A percentile compares a stretch with the other conserved stretches of the same genome.
Evolutionary conservation across 2,888 invertebrate genomes (phyloP).

Genomic region (Cerastis rubricosa): DNA sequence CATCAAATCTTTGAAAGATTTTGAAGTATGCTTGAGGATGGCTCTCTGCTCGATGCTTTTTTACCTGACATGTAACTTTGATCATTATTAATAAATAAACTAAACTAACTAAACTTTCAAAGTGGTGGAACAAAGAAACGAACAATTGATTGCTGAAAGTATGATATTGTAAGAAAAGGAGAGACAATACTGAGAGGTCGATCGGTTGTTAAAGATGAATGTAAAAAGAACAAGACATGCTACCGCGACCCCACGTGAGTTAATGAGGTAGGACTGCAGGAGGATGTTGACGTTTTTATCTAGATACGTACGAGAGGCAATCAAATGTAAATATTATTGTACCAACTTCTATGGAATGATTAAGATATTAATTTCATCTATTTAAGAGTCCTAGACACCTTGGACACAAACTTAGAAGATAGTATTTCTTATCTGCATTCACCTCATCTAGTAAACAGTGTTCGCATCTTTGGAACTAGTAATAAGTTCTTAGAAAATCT

Average conservation of each 20-base stretch:
- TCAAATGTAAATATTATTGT: neutral
- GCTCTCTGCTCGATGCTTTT: neutral
- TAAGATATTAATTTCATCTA: neutral
- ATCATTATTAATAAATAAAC: too few species aligned
- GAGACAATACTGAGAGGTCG: too few species aligned
- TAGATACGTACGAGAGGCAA: neutral
- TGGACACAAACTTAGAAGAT: constrained; percentile 1
- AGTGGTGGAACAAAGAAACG: neutral
- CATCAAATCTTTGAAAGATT: neutral
- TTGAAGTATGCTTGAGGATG: neutral
- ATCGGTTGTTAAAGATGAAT: neutral
- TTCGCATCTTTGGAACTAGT: constrained; percentile 6
- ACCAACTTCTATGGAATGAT: neutral
- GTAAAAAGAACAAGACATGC: neutral
- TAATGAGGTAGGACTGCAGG: neutral
- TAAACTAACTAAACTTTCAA: neutral
- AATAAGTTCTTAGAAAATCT: constrained; percentile 38
- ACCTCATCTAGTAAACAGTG: neutral
- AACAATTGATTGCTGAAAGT: neutral
- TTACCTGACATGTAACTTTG: too few species aligned
- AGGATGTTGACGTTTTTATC: neutral
- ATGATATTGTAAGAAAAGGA: neutral
- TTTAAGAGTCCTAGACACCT: neutral
- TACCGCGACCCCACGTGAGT: neutral
- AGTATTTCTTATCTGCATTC: neutral